Evolutionary conservation across 1,140 invertebrate species (phyloP), one percentile per base, ranked within the genome.

Genomic region (Apis laboriosa): DNA sequence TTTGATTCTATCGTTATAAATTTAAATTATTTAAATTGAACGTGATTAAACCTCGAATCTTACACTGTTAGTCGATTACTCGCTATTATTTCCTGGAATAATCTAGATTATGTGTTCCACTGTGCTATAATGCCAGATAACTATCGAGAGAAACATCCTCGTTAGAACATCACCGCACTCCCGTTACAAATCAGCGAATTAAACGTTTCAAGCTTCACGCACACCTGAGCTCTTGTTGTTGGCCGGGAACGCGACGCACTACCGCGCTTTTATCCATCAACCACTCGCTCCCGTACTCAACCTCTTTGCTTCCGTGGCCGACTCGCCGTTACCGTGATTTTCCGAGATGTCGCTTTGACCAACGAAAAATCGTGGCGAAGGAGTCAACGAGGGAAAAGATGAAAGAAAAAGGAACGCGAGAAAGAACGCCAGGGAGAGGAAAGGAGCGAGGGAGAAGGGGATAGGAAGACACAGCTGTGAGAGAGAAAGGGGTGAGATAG

Each of bases 281-380:
- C 49, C 21, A 24, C 11, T 15, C 63, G 24, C 13, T 49, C 43
- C 53, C 60, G 64, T 4, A 53, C 61, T 43, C 21, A 5, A 1
- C n/a, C 17, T 28, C 51, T 51, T 56, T 55, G 80, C 49, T 70
- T 71, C 43, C 58, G 28, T 15, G 55, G 49, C n/a, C n/a, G 75
- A 64, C 34, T 43, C 34, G 5, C 34, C 71, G 86, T 87, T 80
- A 76, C 19, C 79, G 19, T 61, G 84, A 67, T 86, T 86, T 84
- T 86, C 60, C 66, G 66, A 72, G 64, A 77, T 56, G 55, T 28
- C 55, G 49, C 63, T 75, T 72, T 71, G 63, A 53, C 34, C 74
- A 55, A 71, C 85, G 85, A 86, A 75, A 71, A 83, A 85, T 71
- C 70, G 86, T 71, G 76, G 74, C 34, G 78, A 24, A 21, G 56